phyloP scores from a whole-genome alignment of 30 jellyfish, hydroid and myxozoan species.

The Aurelia sp. region DNA sequence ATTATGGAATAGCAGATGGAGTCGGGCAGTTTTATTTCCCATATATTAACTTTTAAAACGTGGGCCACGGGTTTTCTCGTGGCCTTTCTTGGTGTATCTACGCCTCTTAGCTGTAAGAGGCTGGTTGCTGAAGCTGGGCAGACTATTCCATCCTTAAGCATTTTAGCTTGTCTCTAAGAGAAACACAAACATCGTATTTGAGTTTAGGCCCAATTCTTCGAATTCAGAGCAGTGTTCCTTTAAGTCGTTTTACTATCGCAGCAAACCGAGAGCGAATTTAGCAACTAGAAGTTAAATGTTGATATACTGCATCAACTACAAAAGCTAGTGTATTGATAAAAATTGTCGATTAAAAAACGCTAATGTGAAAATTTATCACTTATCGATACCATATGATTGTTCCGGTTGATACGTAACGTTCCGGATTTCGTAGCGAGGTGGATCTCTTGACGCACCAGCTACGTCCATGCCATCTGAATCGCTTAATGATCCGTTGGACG shows the following conservation, averaged over 20 bases:
- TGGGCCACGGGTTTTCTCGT: no score
- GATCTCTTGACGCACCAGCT: constrained; percentile 26
- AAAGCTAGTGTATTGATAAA: constrained; percentile 50
- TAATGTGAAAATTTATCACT: constrained; percentile 26
- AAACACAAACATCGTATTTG: no score
- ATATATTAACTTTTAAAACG: no score
- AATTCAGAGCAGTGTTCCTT: no score
- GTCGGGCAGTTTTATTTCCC: no score
- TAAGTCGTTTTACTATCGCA: neutral
- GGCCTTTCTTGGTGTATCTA: no score
- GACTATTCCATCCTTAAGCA: no score
- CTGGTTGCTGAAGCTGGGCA: no score
- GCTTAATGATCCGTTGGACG: constrained; percentile 49
- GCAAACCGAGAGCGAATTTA: neutral
- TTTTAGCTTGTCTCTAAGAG: no score
- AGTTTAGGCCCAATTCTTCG: no score
- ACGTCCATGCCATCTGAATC: constrained; percentile 47
- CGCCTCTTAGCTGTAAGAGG: no score
- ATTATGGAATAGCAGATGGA: no score
- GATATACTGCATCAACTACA: constrained; percentile 29
- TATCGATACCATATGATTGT: constrained; percentile 39
- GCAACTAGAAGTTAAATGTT: constrained; percentile 4
- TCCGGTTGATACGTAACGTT: constrained; percentile 66
- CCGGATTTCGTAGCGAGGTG: constrained; percentile 54
- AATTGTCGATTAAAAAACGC: constrained; percentile 33